phyloP scores from a whole-genome alignment of 2,888 invertebrate genomes.

The Hypolimnas misippus region DNA sequence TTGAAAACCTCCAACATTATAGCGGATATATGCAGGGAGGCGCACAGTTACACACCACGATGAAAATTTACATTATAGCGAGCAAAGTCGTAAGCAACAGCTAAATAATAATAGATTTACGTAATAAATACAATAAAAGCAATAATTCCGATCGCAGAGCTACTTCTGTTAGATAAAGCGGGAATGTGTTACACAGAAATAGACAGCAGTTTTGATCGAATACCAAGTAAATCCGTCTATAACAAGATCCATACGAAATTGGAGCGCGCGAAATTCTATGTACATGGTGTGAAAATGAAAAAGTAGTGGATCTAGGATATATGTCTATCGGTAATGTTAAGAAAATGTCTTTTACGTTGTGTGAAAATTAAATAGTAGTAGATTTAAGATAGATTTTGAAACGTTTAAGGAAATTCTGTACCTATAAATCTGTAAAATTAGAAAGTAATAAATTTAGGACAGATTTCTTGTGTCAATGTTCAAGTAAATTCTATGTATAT shows the following conservation, averaged over 20 bases:
- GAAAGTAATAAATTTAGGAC: too few relatives aligned
- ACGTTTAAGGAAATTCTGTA: too few relatives aligned
- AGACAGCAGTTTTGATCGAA: conserved; percentile 27
- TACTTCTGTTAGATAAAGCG: conserved; percentile 17
- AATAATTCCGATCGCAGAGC: neutral
- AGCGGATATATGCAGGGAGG: too few relatives aligned
- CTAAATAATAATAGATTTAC: neutral
- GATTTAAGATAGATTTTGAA: too few relatives aligned
- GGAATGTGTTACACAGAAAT: conserved; percentile 24
- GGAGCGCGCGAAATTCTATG: neutral
- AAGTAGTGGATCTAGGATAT: neutral
- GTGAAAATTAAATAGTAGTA: too few relatives aligned
- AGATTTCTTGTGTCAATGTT: neutral
- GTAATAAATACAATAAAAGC: neutral
- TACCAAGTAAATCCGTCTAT: conserved; percentile 22
- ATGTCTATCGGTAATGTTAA: too few relatives aligned
- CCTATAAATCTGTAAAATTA: too few relatives aligned
- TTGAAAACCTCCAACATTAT: too few relatives aligned
- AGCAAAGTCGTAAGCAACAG: too few relatives aligned
- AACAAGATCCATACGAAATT: conserved; percentile 9
- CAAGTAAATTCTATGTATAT: neutral
- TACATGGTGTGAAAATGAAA: neutral
- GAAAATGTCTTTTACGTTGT: too few relatives aligned
- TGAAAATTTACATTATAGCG: too few relatives aligned
- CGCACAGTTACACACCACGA: too few relatives aligned